Percentiles rank a stretch among this genome's conserved stretches.
phyloP scores from a whole-genome alignment of 2,113 vertebrate species.

The Pristiophorus japonicus region DNA sequence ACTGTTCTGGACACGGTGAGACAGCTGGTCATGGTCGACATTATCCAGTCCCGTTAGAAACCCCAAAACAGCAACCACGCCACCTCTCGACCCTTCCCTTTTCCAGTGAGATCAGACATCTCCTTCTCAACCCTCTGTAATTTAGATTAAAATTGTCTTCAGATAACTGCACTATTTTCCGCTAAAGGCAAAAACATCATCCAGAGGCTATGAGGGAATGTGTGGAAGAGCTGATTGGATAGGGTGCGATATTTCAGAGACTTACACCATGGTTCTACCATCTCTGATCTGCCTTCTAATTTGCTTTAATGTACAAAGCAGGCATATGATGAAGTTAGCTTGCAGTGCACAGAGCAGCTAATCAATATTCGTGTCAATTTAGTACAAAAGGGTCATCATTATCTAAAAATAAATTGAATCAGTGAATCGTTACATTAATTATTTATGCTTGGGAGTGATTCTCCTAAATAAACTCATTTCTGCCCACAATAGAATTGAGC shows the following conservation, averaged over 20 bases:
- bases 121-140: not conserved
- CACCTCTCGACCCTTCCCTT: not conserved
- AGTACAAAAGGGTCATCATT: not conserved
- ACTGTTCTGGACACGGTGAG: not conserved
- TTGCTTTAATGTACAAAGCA: not conserved
- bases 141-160: not conserved
- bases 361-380: not conserved
- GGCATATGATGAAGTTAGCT: not conserved
- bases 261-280: not conserved
- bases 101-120: not conserved
- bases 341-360: not conserved
- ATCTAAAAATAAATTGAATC: not conserved
- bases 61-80: not conserved
- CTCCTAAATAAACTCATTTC: not conserved
- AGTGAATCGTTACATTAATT: slow-evolving; percentile 9
- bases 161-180: not conserved
- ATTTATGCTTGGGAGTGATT: not conserved
- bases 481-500: not conserved
- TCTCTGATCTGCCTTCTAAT: not conserved
- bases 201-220: not conserved
- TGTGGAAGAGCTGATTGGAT: not conserved
- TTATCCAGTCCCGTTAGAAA: not conserved
- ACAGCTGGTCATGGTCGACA: not conserved
- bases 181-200: not conserved
- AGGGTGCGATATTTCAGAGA: not conserved